Evolutionary conservation across 1,140 invertebrate genomes (phyloP).

Genomic region (Thereuonema tuberculata): DNA sequence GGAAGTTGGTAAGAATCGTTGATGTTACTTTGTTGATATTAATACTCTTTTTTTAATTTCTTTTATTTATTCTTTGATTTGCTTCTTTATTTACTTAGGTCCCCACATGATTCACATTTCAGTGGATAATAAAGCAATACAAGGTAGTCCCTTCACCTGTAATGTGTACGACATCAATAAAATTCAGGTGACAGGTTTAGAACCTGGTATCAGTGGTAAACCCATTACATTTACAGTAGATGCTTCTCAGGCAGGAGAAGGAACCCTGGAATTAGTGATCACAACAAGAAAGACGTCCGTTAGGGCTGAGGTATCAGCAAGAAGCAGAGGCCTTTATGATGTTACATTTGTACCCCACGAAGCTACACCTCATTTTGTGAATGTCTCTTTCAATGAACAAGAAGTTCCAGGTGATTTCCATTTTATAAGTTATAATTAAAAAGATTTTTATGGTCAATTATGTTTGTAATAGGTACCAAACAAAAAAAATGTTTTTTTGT

Average conservation of each 20-base stretch:
- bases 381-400: constrained; percentile 93
- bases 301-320: constrained; percentile 55
- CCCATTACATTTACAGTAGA: constrained; percentile 51
- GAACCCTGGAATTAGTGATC: constrained; percentile 85
- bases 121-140: constrained; percentile 64
- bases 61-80: not conserved
- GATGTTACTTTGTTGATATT: too few relatives aligned
- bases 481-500: not conserved
- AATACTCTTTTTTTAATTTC: not conserved
- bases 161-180: constrained; percentile 83
- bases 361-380: constrained; percentile 77
- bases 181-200: constrained; percentile 62
- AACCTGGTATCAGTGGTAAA: constrained; percentile 31
- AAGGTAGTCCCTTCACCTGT: constrained; percentile 80
- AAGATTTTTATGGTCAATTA: not conserved
- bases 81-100: constrained; percentile 32
- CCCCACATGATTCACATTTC: constrained; percentile 67
- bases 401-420: constrained; percentile 51
- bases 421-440: not conserved
- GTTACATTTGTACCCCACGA: constrained; percentile 91
- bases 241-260: constrained; percentile 87
- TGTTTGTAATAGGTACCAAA: not conserved
- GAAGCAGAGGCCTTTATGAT: constrained; percentile 82
- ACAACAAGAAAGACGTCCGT: constrained; percentile 64
- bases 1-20: constrained; percentile 54